phyloP scores from a whole-genome alignment of 2,797 vertebrate genomes.

The Fistularia commersonii region DNA sequence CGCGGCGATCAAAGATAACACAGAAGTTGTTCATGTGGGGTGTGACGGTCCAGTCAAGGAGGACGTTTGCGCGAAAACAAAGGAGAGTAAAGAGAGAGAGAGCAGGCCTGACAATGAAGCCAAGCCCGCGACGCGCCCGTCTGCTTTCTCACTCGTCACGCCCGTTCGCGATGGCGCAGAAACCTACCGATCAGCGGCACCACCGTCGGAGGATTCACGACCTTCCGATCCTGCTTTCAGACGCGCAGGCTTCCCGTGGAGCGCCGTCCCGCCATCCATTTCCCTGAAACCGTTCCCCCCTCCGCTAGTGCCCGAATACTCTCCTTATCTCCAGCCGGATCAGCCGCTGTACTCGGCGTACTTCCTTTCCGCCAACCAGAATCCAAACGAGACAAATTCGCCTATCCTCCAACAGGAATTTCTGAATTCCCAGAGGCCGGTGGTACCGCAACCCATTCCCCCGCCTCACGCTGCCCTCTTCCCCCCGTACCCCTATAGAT shows the following conservation, averaged over 20 bases:
- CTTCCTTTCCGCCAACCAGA: slow-evolving; percentile 71
- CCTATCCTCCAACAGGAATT: slow-evolving; percentile 70
- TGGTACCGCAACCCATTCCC: slow-evolving; percentile 83
- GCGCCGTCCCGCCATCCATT: slow-evolving; percentile 68
- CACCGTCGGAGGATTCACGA: slow-evolving; percentile 56
- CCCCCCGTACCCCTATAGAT: slow-evolving; percentile 82
- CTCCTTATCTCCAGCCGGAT: slow-evolving; percentile 80
- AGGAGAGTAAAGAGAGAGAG: slow-evolving; percentile 34
- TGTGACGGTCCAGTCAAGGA: slow-evolving; percentile 45
- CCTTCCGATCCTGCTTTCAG: slow-evolving; percentile 77
- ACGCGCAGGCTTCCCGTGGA: slow-evolving; percentile 77
- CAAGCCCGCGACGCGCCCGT: slow-evolving; percentile 71
- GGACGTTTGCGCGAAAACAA: slow-evolving; percentile 35
- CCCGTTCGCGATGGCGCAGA: slow-evolving; percentile 77
- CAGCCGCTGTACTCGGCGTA: slow-evolving; percentile 81
- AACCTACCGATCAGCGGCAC: slow-evolving; percentile 32
- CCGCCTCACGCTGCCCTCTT: slow-evolving; percentile 65
- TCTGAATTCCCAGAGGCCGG: slow-evolving; percentile 80
- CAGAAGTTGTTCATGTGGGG: slow-evolving; percentile 67
- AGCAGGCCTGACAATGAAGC: slow-evolving; percentile 57
- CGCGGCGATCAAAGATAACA: slow-evolving; percentile 26
- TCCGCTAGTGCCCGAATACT: slow-evolving; percentile 79
- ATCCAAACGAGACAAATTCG: slow-evolving; percentile 70
- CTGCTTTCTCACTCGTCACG: slow-evolving; percentile 86
- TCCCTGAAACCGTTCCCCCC: slow-evolving; percentile 72